Evolutionary conservation across 92 coral and sea anemone genomes (phyloP), one percentile per base, ranked within the genome.

Genomic region (Palythoa grandis): DNA sequence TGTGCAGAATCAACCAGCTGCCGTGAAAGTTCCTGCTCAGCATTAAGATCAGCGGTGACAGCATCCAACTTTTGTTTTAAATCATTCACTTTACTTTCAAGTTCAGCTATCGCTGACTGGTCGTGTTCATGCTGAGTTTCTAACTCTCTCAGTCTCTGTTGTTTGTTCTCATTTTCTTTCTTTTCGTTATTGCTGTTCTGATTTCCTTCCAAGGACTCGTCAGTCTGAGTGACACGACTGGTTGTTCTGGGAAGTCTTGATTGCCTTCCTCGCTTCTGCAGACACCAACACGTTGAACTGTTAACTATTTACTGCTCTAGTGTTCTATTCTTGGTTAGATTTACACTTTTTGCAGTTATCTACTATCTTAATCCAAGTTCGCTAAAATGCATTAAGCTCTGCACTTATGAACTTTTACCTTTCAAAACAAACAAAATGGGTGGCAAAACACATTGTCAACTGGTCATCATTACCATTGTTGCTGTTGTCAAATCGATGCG

Each of bases 21-120:
- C 52, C 88, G 82, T 1, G 94, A 89, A 12, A 92, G 85, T 47
- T 90, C 90, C 88, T 93, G 88, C 72, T 96, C 98, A 13, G 87
- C 63, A 52, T 92, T 88, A 35, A 96, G 88, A 25, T 88, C 92
- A 8, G 87, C 87, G 10, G 88, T 93, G 14, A 92, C 89, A 3
- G 94, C 86, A 20, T 85, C 89, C 8, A 96, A 60, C 72, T 94
- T 92, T 67, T 92, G 90, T 58, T 94, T 93, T 38, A 94, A 82
- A 12, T 86, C 88, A 29, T 76, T 86, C 10, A 92, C 83, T 58
- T 91, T 91, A 16, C 82, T 92, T 58, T 89, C 84, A 9, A 96
- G 95, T 84, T 93, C 89, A 10, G 89, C 73, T 22, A 96, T 92
- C 52, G 78, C 78, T 24, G 87, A 84, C 75, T 87, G 83, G 23